These are phyloP conservation scores for Drosophila tristis DNA, from an alignment of 1,140 invertebrate genomes.

Conservation along the genomic window DNA sequence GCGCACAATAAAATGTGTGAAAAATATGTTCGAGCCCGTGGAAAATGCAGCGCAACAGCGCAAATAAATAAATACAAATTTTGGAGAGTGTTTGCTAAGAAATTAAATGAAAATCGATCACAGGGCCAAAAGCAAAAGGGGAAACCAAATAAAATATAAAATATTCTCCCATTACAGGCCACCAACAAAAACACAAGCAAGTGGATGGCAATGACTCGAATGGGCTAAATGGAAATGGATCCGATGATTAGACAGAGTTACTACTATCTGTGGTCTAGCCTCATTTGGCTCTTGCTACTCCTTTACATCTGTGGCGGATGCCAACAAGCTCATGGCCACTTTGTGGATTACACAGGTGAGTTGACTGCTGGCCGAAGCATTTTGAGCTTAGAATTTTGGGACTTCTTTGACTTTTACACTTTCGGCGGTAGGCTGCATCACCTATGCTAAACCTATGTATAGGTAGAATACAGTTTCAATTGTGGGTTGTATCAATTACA, in stretches of 20 bases:
- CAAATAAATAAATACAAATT: conserved; percentile 58
- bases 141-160: conserved; percentile 34
- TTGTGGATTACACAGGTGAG: conserved; percentile 71
- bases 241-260: conserved; percentile 13
- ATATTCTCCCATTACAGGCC: conserved; percentile 19
- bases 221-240: conserved; percentile 37
- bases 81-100: conserved; percentile 56
- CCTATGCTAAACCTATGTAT: neutral
- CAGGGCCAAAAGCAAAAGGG: conserved; percentile 28
- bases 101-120: conserved; percentile 78
- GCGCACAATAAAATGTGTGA: conserved; percentile 77
- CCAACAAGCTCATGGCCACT: conserved; percentile 20
- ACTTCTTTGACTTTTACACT: too few species aligned
- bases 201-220: conserved; percentile 16
- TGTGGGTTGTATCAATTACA: too few species aligned
- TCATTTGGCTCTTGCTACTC: conserved; percentile 43
- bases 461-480: too few species aligned
- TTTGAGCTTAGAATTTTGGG: neutral
- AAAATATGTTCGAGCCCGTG: conserved; percentile 63
- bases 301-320: conserved; percentile 33
- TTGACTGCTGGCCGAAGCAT: neutral
- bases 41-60: conserved; percentile 57
- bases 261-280: conserved; percentile 32
- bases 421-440: too few species aligned
- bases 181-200: neutral